phyloP scores from a whole-genome alignment of 2,113 vertebrate species.

The Chelonoidis abingdonii region DNA sequence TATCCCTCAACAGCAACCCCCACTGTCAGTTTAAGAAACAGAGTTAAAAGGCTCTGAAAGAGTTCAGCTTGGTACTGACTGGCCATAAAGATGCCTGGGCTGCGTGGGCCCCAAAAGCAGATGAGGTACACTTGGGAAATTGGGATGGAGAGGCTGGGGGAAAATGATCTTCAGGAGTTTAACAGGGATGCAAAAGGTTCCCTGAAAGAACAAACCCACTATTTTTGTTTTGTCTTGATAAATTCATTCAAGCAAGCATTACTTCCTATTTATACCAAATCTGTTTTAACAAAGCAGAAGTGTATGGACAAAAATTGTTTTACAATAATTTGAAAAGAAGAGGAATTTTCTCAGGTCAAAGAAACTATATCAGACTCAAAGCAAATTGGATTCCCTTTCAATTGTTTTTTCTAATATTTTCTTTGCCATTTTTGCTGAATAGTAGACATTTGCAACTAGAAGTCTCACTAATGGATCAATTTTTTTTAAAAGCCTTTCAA shows the following conservation, averaged over 20 bases:
- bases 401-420: neutral
- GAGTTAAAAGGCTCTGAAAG: neutral
- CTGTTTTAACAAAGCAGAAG: neutral
- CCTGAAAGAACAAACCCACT: neutral
- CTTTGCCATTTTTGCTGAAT: neutral
- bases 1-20: neutral
- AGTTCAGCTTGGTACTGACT: neutral
- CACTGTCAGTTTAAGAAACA: neutral
- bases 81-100: neutral
- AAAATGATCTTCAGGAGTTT: neutral
- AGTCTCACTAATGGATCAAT: neutral
- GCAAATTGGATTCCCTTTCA: neutral
- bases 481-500: neutral
- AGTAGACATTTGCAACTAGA: neutral
- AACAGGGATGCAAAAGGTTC: neutral
- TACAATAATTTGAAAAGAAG: neutral
- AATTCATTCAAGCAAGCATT: neutral
- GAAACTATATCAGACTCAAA: neutral
- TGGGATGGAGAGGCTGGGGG: neutral
- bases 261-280: neutral
- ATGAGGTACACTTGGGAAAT: neutral
- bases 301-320: neutral
- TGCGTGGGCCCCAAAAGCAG: neutral
- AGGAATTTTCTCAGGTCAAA: neutral
- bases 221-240: neutral